Evolutionary conservation across 92 coral and sea anemone species (phyloP).

Genomic region (Epizoanthus ramosus): DNA sequence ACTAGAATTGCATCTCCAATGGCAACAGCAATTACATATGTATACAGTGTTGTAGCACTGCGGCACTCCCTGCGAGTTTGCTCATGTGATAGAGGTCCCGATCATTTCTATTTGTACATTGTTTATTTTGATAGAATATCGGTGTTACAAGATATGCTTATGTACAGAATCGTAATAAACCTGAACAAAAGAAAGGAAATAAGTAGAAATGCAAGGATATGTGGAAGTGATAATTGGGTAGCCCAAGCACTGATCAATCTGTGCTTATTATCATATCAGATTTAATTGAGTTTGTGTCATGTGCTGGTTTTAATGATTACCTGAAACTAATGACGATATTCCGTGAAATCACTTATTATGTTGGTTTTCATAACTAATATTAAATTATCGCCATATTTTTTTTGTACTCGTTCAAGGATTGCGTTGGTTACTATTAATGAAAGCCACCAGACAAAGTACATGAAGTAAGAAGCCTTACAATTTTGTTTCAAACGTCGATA

Average conservation of each 20-base stretch:
- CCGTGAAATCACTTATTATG: not conserved
- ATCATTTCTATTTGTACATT: not conserved
- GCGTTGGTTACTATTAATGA: too few relatives aligned
- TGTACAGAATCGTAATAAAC: too few relatives aligned
- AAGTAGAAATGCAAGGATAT: not conserved
- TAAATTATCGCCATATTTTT: too few relatives aligned
- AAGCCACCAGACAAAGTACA: too few relatives aligned
- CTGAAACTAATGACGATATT: not conserved
- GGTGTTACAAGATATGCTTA: too few relatives aligned
- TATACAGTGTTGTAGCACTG: not conserved
- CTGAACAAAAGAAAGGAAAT: not conserved
- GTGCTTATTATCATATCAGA: not conserved
- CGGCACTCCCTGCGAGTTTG: too few relatives aligned
- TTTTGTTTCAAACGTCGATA: too few relatives aligned
- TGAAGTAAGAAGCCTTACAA: too few relatives aligned
- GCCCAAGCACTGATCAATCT: too few relatives aligned
- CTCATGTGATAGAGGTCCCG: too few relatives aligned
- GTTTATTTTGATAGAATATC: not conserved
- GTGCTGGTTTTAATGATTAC: not conserved
- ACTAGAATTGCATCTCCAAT: not conserved
- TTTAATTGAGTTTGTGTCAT: conserved; percentile 1
- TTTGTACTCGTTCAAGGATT: too few relatives aligned
- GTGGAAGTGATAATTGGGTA: conserved; percentile 3
- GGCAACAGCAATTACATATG: not conserved
- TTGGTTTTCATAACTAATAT: not conserved